Conservation (phyloP, 2,888 invertebrate species). For the Amphiduros pacificus region DNA sequence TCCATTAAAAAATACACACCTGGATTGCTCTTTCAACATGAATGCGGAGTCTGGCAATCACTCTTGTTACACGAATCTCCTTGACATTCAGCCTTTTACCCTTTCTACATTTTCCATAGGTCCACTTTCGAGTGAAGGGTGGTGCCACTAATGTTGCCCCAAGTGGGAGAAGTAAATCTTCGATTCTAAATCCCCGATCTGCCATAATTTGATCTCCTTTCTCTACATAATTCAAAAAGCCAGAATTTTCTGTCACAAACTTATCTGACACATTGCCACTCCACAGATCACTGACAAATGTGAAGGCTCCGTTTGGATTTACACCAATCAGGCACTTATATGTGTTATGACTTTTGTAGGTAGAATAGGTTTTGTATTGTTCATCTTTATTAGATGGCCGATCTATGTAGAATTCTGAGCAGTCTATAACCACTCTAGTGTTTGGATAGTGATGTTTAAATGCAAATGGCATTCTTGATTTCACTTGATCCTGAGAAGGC, state of each 20-base stretch:
- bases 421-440: background rate
- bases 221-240: background rate
- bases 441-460: background rate
- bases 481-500: background rate
- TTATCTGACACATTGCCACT: background rate
- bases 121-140: too few relatives aligned
- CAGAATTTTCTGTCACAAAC: background rate
- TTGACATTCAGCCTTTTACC: background rate
- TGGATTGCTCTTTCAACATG: background rate
- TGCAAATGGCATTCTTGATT: background rate
- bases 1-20: too few relatives aligned
- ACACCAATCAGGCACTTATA: constrained; percentile 1
- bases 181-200: constrained; percentile 2
- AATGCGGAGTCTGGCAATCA: background rate
- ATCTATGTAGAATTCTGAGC: background rate
- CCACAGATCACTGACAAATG: background rate
- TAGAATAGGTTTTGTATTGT: background rate
- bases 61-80: background rate
- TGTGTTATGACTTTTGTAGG: constrained; percentile 4
- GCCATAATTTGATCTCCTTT: constrained; percentile 1
- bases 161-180: background rate
- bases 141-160: background rate
- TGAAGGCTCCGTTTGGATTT: background rate
- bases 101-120: too few relatives aligned
- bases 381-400: background rate